A percentile compares a stretch with the other conserved stretches of the same genome.
phyloP scores from a whole-genome alignment of 2,888 invertebrate genomes.

The Ametastegia equiseti region DNA sequence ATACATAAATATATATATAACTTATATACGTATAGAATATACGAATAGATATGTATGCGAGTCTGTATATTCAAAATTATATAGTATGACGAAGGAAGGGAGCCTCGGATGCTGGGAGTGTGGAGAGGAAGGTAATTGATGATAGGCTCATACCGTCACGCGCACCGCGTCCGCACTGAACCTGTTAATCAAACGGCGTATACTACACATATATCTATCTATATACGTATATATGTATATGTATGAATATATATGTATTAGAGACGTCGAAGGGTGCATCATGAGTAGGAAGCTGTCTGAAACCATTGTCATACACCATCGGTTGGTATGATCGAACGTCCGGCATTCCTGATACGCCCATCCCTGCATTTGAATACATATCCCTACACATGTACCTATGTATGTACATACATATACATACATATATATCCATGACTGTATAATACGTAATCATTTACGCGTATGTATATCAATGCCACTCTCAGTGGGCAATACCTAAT shows the following conservation, averaged over 20 bases:
- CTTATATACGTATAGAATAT: neutral
- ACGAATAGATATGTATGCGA: neutral
- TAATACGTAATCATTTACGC: neutral
- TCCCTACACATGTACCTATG: neutral
- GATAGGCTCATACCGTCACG: conserved; percentile 68
- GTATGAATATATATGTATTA: neutral
- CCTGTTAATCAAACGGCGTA: conserved; percentile 71
- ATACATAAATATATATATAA: neutral
- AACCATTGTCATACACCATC: conserved; percentile 53
- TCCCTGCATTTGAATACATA: conserved; percentile 44
- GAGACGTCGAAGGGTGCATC: conserved; percentile 53
- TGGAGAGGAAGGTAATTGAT: conserved; percentile 65
- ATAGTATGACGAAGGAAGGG: conserved; percentile 44
- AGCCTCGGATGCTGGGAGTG: conserved; percentile 47
- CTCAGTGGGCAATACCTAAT: too few relatives aligned
- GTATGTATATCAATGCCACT: neutral
- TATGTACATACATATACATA: neutral
- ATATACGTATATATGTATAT: neutral
- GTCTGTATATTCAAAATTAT: conserved; percentile 31
- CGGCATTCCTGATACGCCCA: conserved; percentile 55
- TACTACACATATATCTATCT: conserved; percentile 41
- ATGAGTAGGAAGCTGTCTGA: conserved; percentile 53
- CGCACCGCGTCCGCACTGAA: conserved; percentile 66
- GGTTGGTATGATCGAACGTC: conserved; percentile 35
- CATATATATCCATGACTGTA: neutral